phyloP scores from a whole-genome alignment of 2,113 vertebrate species.

The Rousettus leschenaultii region DNA sequence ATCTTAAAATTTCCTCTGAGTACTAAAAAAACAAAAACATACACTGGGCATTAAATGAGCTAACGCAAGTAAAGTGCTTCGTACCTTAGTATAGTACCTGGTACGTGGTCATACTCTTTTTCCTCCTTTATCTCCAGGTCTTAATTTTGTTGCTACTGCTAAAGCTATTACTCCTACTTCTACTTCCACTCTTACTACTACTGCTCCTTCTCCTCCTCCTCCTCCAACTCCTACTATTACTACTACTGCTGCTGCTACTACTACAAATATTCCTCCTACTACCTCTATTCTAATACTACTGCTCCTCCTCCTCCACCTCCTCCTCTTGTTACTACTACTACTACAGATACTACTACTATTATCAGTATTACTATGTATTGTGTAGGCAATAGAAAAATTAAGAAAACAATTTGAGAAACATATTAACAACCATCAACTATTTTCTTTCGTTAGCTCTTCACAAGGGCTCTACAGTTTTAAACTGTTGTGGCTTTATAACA shows the following conservation, averaged over 20 bases:
- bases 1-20: background rate
- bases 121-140: background rate
- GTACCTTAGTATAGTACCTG: background rate
- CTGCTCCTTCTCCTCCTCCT: background rate
- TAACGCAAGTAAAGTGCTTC: background rate
- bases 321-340: background rate
- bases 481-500: background rate
- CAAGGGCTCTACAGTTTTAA: background rate
- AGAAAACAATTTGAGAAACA: background rate
- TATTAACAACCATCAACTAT: background rate
- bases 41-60: background rate
- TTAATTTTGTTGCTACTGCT: background rate
- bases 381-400: background rate
- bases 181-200: rapidly evolving
- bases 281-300: background rate
- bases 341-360: background rate
- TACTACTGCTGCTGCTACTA: background rate
- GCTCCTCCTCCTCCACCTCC: background rate
- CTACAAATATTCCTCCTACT: background rate
- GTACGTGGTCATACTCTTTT: background rate
- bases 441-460: background rate
- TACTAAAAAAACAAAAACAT: background rate
- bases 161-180: background rate
- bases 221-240: background rate
- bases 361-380: background rate